phyloP scores from a whole-genome alignment of 1,140 invertebrate species.

The Nomia melanderi region DNA sequence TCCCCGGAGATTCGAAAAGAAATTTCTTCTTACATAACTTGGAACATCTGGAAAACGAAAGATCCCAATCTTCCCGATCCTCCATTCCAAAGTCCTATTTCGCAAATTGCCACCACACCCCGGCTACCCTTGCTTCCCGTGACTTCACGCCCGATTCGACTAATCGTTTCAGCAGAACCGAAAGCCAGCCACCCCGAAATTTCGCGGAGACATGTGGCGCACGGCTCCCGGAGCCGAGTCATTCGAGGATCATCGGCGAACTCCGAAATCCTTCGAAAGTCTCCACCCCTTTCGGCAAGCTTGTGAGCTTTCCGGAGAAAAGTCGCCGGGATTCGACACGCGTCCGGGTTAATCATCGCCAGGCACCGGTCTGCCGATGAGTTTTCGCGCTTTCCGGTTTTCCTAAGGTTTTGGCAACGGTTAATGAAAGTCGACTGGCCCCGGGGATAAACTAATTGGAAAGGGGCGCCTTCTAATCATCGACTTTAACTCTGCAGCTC shows the following conservation, averaged over 20 bases:
- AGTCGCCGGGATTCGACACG: constrained; percentile 55
- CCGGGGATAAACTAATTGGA: constrained; percentile 68
- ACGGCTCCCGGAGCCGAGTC: constrained; percentile 48
- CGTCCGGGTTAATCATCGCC: constrained; percentile 45
- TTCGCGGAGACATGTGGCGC: constrained; percentile 55
- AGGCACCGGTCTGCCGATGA: constrained; percentile 30
- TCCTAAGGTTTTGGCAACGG: constrained; percentile 34
- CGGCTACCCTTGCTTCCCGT: constrained; percentile 60
- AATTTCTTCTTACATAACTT: no score
- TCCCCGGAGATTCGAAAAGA: no score
- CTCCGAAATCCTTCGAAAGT: constrained; percentile 24
- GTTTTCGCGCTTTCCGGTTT: constrained; percentile 32
- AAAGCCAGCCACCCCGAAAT: constrained; percentile 1
- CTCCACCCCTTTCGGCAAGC: constrained; percentile 58
- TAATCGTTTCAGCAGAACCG: constrained; percentile 63
- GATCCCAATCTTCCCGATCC: constrained; percentile 17
- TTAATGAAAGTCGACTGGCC: constrained; percentile 61
- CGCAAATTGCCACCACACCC: constrained; percentile 75
- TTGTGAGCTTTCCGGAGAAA: constrained; percentile 8
- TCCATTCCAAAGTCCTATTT: constrained; percentile 62
- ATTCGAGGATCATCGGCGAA: constrained; percentile 36
- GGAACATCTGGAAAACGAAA: constrained; percentile 71
- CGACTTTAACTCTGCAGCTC: constrained; percentile 42
- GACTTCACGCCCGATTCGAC: constrained; percentile 67
- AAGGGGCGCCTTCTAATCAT: constrained; percentile 65